phyloP scores from a whole-genome alignment of 2,888 invertebrate genomes.

The Spatulosminthurus flaviceps region DNA sequence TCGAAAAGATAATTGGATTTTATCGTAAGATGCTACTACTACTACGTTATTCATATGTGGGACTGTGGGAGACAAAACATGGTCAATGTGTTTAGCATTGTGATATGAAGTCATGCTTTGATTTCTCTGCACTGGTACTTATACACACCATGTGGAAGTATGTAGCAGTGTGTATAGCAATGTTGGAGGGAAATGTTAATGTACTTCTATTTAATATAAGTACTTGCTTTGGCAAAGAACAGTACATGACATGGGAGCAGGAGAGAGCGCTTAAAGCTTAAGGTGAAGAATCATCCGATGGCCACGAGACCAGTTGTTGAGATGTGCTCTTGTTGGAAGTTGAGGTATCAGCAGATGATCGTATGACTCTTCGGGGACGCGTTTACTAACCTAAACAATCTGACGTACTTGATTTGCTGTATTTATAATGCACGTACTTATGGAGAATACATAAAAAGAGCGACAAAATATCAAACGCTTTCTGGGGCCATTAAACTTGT shows the following conservation, averaged over 20 bases:
- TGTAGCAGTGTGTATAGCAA: no score
- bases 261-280: not conserved
- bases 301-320: not conserved
- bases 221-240: no score
- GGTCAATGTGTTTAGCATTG: no score
- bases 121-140: not conserved
- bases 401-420: not conserved
- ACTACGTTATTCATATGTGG: not conserved
- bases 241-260: no score
- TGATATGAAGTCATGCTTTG: no score
- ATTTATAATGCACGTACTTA: not conserved
- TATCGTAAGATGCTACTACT: no score
- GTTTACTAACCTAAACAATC: not conserved
- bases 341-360: conserved; percentile 27
- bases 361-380: conserved; percentile 9
- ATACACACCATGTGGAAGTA: not conserved
- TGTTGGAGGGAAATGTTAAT: no score
- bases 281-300: not conserved
- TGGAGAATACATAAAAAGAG: no score
- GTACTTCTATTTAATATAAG: no score
- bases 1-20: no score
- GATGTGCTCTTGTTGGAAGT: not conserved
- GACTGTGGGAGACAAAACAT: not conserved
- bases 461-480: no score
- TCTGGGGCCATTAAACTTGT: no score